Evolutionary conservation across 2,113 vertebrate species (phyloP), one percentile per base, ranked within the genome.

Genomic region (Suncus etruscus): DNA sequence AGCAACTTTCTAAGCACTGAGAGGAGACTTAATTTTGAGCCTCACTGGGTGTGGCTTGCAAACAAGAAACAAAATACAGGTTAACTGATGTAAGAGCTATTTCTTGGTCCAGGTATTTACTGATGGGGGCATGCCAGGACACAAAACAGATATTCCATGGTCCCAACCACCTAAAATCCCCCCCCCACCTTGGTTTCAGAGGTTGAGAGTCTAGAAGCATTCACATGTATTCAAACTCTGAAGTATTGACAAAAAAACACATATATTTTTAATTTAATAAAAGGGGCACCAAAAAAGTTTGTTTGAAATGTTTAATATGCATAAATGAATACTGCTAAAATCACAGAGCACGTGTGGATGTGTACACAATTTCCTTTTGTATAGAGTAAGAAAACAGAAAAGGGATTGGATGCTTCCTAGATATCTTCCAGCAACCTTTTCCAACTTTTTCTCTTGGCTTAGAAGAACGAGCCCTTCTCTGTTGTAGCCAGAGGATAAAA

Each of bases 191-290:
- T 78, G 22, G 22, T 51, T 54, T 81, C 93, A 48, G 69, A 79
- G 16, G 8, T 22, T 75, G 32, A 87, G 65, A 87, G 31, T 9
- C 27, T 18, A 27, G 50, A 78, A 22, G 68, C 20, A 74, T 45
- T 81, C 73, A 48, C 74, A 82, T 18, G 81, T 87, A 51, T 4
- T 29, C 32, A 93, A 90, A 87, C 45, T 72, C 54, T 72, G 10
- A 66, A 45, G 20, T 50, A 86, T 10, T 45, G 63, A 79, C 58
- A 61, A 61, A 78, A 86, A 73, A 66, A 48, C 66, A 81, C 45
- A 39, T 39, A 39, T 39, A 39, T 39, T 39, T 39, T 39, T 70
- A 68, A 50, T 45, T 7, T 8, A 63, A 24, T 29, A 8, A n/a
- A 31, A 32, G 9, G 7, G 11, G 63, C 70, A 54, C 86, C 58